phyloP scores from a whole-genome alignment of 1,140 invertebrate genomes.

The Drosophila arizonae region DNA sequence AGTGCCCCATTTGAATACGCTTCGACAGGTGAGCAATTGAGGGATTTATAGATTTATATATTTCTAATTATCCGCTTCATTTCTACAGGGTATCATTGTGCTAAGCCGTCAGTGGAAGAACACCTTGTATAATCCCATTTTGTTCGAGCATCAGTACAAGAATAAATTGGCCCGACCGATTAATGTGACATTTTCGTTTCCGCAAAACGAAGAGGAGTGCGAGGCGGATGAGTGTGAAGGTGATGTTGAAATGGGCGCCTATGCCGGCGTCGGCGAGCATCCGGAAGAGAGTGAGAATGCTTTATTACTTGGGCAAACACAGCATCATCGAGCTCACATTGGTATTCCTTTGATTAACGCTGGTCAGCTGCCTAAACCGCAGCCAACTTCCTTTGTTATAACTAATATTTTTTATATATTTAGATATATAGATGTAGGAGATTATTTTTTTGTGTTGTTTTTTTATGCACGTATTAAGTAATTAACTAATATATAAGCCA shows the following conservation, averaged over 20 bases:
- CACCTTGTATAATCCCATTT: constrained; percentile 95
- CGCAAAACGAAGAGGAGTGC: constrained; percentile 88
- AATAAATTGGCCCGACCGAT: constrained; percentile 91
- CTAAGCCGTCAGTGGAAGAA: constrained; percentile 98
- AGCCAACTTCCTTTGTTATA: constrained; percentile 59
- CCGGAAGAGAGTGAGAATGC: constrained; percentile 83
- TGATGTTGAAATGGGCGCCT: constrained; percentile 80
- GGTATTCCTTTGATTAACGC: constrained; percentile 83
- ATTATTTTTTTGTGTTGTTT: constrained; percentile 31
- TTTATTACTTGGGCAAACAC: constrained; percentile 83
- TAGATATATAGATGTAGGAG: constrained; percentile 51
- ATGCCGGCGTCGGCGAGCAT: constrained; percentile 79
- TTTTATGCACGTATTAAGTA: constrained; percentile 3
- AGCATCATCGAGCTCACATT: constrained; percentile 83
- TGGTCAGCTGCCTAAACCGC: constrained; percentile 41
- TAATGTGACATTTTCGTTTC: constrained; percentile 94
- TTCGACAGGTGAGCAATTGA: constrained; percentile 87
- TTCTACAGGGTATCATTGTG: constrained; percentile 91
- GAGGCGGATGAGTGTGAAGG: constrained; percentile 81
- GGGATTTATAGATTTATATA: constrained; percentile 33
- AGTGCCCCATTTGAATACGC: constrained; percentile 92
- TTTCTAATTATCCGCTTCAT: constrained; percentile 25
- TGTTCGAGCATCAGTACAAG: constrained; percentile 95
- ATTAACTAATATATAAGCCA: background rate
- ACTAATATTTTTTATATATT: constrained; percentile 11